Conservation (phyloP, 2,113 vertebrate genomes). For the Vanacampus margaritifer region DNA sequence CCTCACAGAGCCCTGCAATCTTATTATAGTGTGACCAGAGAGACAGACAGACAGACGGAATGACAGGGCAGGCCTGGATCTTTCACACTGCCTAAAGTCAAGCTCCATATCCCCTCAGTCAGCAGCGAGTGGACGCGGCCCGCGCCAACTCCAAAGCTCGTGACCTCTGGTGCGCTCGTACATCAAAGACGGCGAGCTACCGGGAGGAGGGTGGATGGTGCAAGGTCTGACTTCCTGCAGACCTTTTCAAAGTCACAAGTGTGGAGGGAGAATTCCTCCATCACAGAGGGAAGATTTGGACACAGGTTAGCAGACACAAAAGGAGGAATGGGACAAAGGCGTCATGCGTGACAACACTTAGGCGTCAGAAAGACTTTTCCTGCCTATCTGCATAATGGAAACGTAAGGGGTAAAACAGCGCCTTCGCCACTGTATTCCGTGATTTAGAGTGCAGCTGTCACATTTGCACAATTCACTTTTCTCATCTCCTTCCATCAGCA, state of each 20-base stretch:
- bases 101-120: slow-evolving; percentile 57
- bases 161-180: slow-evolving; percentile 60
- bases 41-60: slow-evolving; percentile 66
- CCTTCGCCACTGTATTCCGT: slow-evolving; percentile 17
- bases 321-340: slow-evolving; percentile 10
- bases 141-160: slow-evolving; percentile 46
- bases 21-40: slow-evolving; percentile 75
- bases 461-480: slow-evolving; percentile 7
- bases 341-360: neutral
- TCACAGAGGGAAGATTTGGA: slow-evolving; percentile 40
- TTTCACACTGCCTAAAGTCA: slow-evolving; percentile 69
- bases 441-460: slow-evolving; percentile 33
- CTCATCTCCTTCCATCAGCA: neutral
- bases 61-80: slow-evolving; percentile 62
- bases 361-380: slow-evolving; percentile 21
- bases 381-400: slow-evolving; percentile 25
- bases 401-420: slow-evolving; percentile 28
- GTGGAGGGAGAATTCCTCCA: slow-evolving; percentile 39
- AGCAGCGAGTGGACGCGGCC: slow-evolving; percentile 56
- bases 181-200: slow-evolving; percentile 30
- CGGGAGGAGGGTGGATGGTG: slow-evolving; percentile 33
- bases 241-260: slow-evolving; percentile 35
- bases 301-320: slow-evolving; percentile 33
- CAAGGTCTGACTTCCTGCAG: slow-evolving; percentile 47
- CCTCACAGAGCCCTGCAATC: slow-evolving; percentile 69